A percentile compares a stretch with the other conserved stretches of the same genome.
These are phyloP conservation scores for Chaitophorus viminalis DNA, from an alignment of 2,888 invertebrate genomes.

Conservation along the genomic window DNA sequence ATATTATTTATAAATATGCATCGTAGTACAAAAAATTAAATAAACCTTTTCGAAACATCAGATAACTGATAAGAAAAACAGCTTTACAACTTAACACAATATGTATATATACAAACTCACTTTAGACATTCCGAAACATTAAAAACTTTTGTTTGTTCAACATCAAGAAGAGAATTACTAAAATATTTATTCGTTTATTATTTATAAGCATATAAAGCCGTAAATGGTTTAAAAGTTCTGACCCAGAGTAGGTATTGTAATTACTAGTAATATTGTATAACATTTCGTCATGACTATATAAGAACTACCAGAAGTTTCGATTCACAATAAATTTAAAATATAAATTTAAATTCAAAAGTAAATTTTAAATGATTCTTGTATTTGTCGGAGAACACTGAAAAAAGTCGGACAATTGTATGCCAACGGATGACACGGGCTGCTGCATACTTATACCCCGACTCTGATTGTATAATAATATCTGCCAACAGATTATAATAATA, in stretches of 20 bases:
- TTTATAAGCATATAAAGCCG: constrained; percentile 15
- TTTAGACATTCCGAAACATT: background rate
- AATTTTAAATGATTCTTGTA: background rate
- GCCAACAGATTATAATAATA: too few species aligned
- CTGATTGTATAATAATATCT: too few species aligned
- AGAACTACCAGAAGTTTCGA: background rate
- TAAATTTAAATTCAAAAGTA: too few species aligned
- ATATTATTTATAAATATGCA: background rate
- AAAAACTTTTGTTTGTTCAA: constrained; percentile 21
- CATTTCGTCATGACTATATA: background rate
- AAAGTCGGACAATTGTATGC: background rate
- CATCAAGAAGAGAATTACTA: background rate
- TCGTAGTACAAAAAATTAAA: background rate
- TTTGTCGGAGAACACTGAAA: background rate
- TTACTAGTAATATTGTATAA: background rate
- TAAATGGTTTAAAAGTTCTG: constrained; percentile 31
- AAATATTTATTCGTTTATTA: constrained; percentile 4
- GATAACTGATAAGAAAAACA: constrained; percentile 9
- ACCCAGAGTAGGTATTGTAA: background rate
- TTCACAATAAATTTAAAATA: too few species aligned
- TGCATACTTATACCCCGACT: background rate
- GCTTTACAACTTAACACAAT: background rate
- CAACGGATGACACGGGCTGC: background rate
- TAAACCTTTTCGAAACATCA: background rate
- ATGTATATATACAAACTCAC: background rate